These are phyloP conservation scores for Hypena proboscidalis DNA, from an alignment of 2,888 invertebrate species.

Conservation along the genomic window DNA sequence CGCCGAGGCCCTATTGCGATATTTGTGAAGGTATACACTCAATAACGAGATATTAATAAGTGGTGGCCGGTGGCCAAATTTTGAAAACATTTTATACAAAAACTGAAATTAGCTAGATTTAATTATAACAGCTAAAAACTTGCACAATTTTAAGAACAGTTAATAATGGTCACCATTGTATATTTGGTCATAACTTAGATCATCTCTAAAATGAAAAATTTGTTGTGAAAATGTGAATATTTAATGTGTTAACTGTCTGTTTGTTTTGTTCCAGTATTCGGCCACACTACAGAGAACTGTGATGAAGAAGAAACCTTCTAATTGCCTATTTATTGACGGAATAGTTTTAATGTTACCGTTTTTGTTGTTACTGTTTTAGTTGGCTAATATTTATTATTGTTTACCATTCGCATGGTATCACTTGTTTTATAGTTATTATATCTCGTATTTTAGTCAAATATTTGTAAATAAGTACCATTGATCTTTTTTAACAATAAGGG, in stretches of 20 bases:
- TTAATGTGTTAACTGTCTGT: background rate
- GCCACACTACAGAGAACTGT: conserved; percentile 94
- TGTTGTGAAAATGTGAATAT: background rate
- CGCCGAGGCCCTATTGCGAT: conserved; percentile 94
- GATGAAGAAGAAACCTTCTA: conserved; percentile 94
- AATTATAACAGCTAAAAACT: too few relatives aligned
- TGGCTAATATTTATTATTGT: conserved; percentile 78
- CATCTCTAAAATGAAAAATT: too few relatives aligned
- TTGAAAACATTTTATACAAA: too few relatives aligned
- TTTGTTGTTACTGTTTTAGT: conserved; percentile 76
- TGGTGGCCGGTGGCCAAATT: too few relatives aligned
- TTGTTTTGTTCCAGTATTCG: conserved; percentile 90
- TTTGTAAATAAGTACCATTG: conserved; percentile 74
- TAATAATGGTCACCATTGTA: background rate
- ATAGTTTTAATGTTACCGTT: conserved; percentile 79
- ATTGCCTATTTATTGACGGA: conserved; percentile 61
- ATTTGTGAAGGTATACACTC: conserved; percentile 92
- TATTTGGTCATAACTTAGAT: too few relatives aligned
- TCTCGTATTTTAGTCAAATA: conserved; percentile 57
- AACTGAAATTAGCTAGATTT: too few relatives aligned
- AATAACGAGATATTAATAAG: background rate
- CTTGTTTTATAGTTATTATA: conserved; percentile 63
- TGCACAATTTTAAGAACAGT: background rate
- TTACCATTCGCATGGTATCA: conserved; percentile 67
- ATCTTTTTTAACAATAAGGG: conserved; percentile 62